Evolutionary conservation across 2,888 invertebrate species (phyloP), one percentile per base, ranked within the genome.

Genomic region (Lycocerus yunnanus): DNA sequence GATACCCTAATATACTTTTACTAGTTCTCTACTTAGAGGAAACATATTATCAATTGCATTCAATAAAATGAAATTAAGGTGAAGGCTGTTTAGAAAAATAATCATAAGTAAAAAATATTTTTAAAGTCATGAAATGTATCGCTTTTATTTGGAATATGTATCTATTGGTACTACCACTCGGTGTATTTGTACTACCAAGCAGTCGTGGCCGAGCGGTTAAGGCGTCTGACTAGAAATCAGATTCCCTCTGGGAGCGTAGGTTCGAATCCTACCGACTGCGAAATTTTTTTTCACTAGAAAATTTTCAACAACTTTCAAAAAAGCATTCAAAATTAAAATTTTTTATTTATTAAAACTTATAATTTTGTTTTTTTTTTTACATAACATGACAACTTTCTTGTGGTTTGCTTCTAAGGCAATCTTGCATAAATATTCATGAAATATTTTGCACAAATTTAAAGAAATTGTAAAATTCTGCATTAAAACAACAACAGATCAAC

Each of bases 201-300:
- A 93, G 93, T 91, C 92, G 92, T 93, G 93, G 93, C 93, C 93
- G 93, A 93, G 93, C 92, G 93, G 93, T 93, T 93, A 93, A 93
- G 93, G 93, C 93, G 93, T 93, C 93, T 93, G 93, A 93, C 93
- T 93, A 92, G 93, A 93, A 93, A 93, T 93, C 93, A 93, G 93
- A 93, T 93, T 93, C 93, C 93, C 93, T 93, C 93, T 93, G 93
- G 93, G 93, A 93, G 93, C 93, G 93, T 93, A 93, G 93, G 93
- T 94, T 94, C 93, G 93, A 93, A 92, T 93, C 93, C 93, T 93
- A 93, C 93, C 92, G 93, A 91, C 93, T 93, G 93, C 93, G 93
- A 11, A 8, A n/a, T n/a, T 43, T 43, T 43, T 43, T 43, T 43
- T 43, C 11, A 1, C 1, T 3, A 27, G 27, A 13, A 27, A 27